Conservation (phyloP, 2,797 vertebrate genomes). For the Scolopax rusticola region DNA sequence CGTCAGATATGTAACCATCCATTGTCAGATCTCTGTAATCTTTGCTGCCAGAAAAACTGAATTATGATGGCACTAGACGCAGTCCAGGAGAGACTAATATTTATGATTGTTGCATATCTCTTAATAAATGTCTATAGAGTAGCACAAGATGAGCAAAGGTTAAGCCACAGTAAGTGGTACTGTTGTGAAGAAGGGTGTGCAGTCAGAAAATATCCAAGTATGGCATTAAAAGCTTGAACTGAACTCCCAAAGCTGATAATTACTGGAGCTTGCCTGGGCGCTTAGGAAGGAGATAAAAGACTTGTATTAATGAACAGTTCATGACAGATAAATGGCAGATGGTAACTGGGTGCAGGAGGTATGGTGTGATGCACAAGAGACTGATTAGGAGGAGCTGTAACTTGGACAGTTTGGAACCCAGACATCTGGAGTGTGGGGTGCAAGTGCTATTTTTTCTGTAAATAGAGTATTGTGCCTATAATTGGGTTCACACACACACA, state of each 20-base stretch:
- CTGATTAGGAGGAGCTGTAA: neutral
- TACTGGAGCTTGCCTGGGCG: neutral
- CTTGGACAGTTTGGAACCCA: neutral
- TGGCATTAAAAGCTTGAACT: neutral
- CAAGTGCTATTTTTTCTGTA: neutral
- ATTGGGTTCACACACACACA: neutral
- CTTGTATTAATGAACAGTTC: neutral
- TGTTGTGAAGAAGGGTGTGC: neutral
- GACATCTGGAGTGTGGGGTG: neutral
- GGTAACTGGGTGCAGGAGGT: neutral
- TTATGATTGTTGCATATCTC: neutral
- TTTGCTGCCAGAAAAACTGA: neutral
- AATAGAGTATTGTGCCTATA: neutral
- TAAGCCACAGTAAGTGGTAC: neutral
- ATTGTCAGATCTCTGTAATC: neutral
- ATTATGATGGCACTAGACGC: rapidly evolving
- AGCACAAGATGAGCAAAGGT: neutral
- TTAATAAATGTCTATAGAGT: neutral
- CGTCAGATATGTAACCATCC: neutral
- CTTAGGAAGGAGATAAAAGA: neutral
- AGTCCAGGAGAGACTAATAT: neutral
- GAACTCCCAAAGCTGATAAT: neutral
- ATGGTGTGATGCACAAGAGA: neutral
- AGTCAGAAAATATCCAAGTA: neutral
- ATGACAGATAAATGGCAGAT: neutral